Evolutionary conservation across 2,113 vertebrate genomes (phyloP).

Genomic region (Etheostoma cragini): DNA sequence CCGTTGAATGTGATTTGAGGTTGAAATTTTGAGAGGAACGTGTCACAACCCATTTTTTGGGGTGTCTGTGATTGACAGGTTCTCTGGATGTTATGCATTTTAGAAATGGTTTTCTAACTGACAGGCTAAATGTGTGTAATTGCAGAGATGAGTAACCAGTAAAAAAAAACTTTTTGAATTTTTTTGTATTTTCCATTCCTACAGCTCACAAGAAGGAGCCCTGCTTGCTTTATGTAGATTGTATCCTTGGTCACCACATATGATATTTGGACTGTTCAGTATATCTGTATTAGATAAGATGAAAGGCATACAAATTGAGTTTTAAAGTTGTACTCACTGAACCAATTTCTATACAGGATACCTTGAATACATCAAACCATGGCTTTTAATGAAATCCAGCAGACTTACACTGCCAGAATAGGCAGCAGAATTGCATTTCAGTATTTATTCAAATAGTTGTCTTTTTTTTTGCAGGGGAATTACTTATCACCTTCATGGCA

Average conservation of each 20-base stretch:
- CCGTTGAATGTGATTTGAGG: background rate
- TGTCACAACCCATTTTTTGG: background rate
- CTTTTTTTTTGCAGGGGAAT: background rate
- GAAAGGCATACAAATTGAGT: background rate
- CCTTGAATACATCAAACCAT: background rate
- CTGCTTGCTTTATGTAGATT: background rate
- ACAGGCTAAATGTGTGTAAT: background rate
- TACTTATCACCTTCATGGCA: background rate
- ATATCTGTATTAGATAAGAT: background rate
- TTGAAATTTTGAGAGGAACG: background rate
- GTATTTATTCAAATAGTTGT: background rate
- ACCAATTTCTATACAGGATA: background rate
- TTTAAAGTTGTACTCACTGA: no score
- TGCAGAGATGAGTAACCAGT: background rate
- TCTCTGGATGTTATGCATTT: background rate
- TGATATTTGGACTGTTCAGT: background rate
- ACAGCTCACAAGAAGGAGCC: background rate
- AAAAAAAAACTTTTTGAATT: background rate
- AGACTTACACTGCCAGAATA: background rate
- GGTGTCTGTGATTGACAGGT: slow-evolving; percentile 23
- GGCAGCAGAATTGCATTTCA: background rate
- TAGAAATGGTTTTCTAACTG: slow-evolving; percentile 1
- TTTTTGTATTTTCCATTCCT: background rate
- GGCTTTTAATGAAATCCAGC: background rate
- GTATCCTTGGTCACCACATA: background rate